Percentiles rank a stretch among this genome's conserved stretches.
These are phyloP conservation scores for Pterostichus madidus DNA, from an alignment of 2,888 invertebrate species.

Conservation along the genomic window DNA sequence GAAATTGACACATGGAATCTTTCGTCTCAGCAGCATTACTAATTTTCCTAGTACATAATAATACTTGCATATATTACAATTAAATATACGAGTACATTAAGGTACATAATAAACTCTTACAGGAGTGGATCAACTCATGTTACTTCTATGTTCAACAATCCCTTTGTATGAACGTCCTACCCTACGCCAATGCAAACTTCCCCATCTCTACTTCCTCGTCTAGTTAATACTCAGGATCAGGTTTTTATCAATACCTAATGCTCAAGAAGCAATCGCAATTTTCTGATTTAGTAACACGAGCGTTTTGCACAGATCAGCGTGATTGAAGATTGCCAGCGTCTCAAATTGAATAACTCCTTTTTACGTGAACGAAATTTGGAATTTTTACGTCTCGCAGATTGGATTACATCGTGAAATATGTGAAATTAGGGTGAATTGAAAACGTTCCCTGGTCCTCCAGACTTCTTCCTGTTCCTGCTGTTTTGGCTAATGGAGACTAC, in stretches of 20 bases:
- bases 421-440: conserved; percentile 53
- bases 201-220: background rate
- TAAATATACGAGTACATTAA: too few relatives aligned
- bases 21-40: too few relatives aligned
- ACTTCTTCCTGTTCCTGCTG: background rate
- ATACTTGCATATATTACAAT: too few relatives aligned
- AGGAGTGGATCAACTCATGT: too few relatives aligned
- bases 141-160: too few relatives aligned
- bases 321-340: conserved; percentile 47
- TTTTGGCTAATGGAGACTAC: background rate
- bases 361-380: conserved; percentile 56
- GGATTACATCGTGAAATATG: conserved; percentile 50
- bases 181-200: conserved; percentile 17
- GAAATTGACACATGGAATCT: too few relatives aligned
- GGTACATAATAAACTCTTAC: background rate
- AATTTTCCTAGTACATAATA: too few relatives aligned
- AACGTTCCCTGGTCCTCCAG: conserved; percentile 8
- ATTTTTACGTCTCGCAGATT: conserved; percentile 49
- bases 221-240: background rate
- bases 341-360: conserved; percentile 57
- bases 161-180: too few relatives aligned
- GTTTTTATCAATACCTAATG: conserved; percentile 45
- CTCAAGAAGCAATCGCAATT: conserved; percentile 48
- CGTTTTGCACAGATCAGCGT: conserved; percentile 55
- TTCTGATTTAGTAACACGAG: conserved; percentile 53